phyloP scores from a whole-genome alignment of 2,113 vertebrate genomes.

The Erinaceus europaeus region DNA sequence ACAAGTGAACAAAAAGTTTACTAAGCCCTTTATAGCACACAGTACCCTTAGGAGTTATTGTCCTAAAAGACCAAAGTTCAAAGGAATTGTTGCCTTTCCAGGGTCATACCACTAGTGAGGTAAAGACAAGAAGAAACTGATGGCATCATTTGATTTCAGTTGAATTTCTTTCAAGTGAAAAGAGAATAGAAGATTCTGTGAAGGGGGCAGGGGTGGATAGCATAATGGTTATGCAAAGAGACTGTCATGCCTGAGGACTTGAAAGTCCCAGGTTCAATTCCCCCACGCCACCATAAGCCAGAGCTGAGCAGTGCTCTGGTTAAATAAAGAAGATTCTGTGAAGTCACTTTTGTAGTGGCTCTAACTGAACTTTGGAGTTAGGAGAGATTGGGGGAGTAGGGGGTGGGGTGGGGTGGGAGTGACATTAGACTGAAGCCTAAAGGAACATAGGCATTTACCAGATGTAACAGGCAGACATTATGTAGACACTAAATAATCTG shows the following conservation, averaged over 20 bases:
- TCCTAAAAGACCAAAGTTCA: conserved; percentile 19
- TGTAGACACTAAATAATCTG: not conserved
- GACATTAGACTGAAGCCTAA: conserved; percentile 7
- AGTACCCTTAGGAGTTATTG: not conserved
- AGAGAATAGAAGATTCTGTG: not conserved
- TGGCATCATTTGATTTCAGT: not conserved
- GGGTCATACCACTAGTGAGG: not conserved
- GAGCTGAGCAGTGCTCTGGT: no score
- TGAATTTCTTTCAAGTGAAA: conserved; percentile 21
- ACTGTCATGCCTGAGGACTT: no score
- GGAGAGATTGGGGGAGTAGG: not conserved
- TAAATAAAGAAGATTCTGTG: not conserved
- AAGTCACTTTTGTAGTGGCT: conserved; percentile 1
- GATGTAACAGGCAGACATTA: not conserved
- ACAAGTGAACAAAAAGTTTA: not conserved
- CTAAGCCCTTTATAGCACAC: not conserved
- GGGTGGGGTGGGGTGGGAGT: no score
- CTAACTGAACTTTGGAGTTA: not conserved
- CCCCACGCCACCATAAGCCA: no score
- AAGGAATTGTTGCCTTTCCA: not conserved
- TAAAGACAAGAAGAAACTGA: not conserved
- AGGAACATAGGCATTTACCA: not conserved
- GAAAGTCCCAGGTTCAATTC: no score
- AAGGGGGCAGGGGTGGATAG: not conserved
- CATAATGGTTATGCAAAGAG: no score